A percentile compares a stretch with the other conserved stretches of the same genome.
These are phyloP conservation scores for Heliothis peltigera DNA, from an alignment of 2,888 invertebrate species.

Conservation along the genomic window DNA sequence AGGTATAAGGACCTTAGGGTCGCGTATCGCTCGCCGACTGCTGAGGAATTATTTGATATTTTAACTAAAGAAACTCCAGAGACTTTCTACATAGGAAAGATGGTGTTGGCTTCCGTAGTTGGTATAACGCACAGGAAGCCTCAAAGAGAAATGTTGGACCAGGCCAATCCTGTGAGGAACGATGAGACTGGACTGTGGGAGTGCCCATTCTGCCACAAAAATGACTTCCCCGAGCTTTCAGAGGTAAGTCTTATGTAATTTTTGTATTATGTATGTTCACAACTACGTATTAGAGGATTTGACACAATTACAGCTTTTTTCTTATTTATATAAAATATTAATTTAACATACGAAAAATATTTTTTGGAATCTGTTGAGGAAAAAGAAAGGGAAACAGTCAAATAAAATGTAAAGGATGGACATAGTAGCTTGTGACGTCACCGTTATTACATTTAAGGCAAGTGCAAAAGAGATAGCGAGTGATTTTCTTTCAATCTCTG, in stretches of 20 bases:
- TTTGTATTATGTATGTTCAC: neutral
- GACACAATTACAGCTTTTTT: too few species aligned
- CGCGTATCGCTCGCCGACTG: conserved; percentile 93
- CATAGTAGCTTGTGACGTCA: too few species aligned
- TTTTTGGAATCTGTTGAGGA: too few species aligned
- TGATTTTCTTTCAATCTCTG: too few species aligned
- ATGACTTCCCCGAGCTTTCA: conserved; percentile 98
- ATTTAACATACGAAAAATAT: too few species aligned
- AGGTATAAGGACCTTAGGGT: conserved; percentile 97
- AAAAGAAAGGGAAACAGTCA: too few species aligned
- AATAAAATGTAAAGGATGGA: too few species aligned
- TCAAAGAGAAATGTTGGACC: conserved; percentile 97
- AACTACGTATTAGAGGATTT: too few species aligned
- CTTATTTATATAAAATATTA: too few species aligned
- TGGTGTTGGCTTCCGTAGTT: conserved; percentile 94
- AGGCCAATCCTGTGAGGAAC: conserved; percentile 98
- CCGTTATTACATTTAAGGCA: too few species aligned
- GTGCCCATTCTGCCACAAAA: conserved; percentile 98
- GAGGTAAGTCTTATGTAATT: conserved; percentile 87
- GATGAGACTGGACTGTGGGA: conserved; percentile 99
- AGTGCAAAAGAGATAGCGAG: too few species aligned
- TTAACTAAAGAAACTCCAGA: conserved; percentile 98
- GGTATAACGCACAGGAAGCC: conserved; percentile 97
- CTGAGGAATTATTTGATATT: conserved; percentile 98
- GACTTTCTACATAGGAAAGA: conserved; percentile 96